Base-by-base conservation (phyloP, 2,888 invertebrate species). In the Lymantria dispar region DNA sequence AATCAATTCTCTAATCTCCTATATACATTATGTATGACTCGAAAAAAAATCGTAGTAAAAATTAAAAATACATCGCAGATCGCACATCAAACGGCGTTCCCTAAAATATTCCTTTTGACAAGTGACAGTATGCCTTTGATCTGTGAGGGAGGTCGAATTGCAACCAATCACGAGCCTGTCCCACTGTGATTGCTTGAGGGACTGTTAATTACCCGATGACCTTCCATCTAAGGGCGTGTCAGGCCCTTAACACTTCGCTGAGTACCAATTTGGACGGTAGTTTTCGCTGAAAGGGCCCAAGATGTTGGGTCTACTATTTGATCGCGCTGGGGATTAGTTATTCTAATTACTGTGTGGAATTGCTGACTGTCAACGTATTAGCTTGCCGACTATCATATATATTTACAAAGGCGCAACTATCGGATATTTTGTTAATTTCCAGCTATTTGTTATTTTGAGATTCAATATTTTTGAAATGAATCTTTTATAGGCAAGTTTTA, bases 191-290 rank as follows among this genome's bases (percentile, higher is more conserved):
- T 88, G 87, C 88, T 84, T 82, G 78, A 80, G 87, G 87, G 87
- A 83, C 81, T 79, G 81, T 86, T 90, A 89, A 89, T 90, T 90
- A 87, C 83, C 73, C 73, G 77, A 74, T 85, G 88, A 88, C 89
- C 90, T 89, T 84, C 82, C 69, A 74, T 62, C 64, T 64, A 69
- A 74, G 84, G 83, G 83, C 83, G 81, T 80, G 78, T 70, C 75
- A 74, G 73, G 68, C 74, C 77, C 81, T 79, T 83, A 80, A 82
- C 83, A 81, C 80, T 77, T 64, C 73, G 69, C 69, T 79, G 83
- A 80, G 78, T 77, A 78, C 73, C 80, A 85, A 86, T 86, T 86
- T 83, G 76, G 71, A 64, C 63, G 68, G 66, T 67, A 62, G 64
- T 68, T 65, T 22, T 58, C 61, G 46, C 53, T 52, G 61, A 54